phyloP scores from a whole-genome alignment of 2,888 invertebrate species.

The Galeopsomyia nigrocyanea region DNA sequence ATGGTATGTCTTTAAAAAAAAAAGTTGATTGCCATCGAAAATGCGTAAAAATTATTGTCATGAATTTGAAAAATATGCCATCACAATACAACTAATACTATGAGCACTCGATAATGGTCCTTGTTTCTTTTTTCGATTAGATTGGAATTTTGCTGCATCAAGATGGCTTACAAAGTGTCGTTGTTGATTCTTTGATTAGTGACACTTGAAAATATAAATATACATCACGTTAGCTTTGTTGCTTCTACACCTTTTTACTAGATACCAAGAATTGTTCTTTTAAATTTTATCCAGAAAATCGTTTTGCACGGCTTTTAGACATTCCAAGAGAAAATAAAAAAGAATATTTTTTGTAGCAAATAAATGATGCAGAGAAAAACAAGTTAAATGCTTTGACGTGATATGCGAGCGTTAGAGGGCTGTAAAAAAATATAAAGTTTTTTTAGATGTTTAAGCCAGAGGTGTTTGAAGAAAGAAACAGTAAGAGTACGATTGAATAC shows the following conservation, averaged over 20 bases:
- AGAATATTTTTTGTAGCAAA: slow-evolving; percentile 44
- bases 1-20: too few relatives aligned
- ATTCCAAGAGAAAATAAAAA: slow-evolving; percentile 38
- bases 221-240: slow-evolving; percentile 19
- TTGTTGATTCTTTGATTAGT: too few relatives aligned
- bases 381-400: slow-evolving; percentile 32
- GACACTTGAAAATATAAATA: slow-evolving; percentile 7
- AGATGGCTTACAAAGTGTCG: too few relatives aligned
- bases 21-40: slow-evolving; percentile 19
- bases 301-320: slow-evolving; percentile 40
- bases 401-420: slow-evolving; percentile 9
- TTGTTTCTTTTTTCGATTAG: slow-evolving; percentile 8
- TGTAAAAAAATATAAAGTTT: slow-evolving; percentile 18
- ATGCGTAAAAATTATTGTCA: slow-evolving; percentile 16
- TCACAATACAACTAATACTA: slow-evolving; percentile 25
- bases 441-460: slow-evolving; percentile 23
- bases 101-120: background rate
- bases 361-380: slow-evolving; percentile 18
- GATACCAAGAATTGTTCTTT: slow-evolving; percentile 32
- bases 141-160: too few relatives aligned
- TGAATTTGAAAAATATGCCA: slow-evolving; percentile 8
- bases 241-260: slow-evolving; percentile 23
- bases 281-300: slow-evolving; percentile 26
- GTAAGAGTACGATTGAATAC: slow-evolving; percentile 5
- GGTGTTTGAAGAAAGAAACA: slow-evolving; percentile 12